Conservation (phyloP, 2,888 invertebrate genomes). For the Xiphydria camelus region DNA sequence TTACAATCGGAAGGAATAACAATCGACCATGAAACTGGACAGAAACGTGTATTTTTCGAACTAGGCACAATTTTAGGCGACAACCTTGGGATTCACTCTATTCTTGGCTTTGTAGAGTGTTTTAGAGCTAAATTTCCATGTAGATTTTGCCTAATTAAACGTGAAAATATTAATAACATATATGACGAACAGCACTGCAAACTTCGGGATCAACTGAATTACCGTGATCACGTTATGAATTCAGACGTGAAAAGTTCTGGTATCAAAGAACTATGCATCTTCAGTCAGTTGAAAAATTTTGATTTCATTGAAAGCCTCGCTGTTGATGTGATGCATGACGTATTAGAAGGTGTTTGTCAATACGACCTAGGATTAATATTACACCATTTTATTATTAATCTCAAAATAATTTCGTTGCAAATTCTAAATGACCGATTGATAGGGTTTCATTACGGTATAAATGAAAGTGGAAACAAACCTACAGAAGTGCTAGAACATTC, state of each 20-base stretch:
- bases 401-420: conserved; percentile 20
- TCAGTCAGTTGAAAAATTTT: conserved; percentile 14
- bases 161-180: conserved; percentile 8
- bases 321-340: conserved; percentile 24
- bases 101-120: conserved; percentile 20
- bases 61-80: conserved; percentile 22
- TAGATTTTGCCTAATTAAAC: conserved; percentile 22
- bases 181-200: conserved; percentile 10
- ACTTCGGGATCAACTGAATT: conserved; percentile 12
- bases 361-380: conserved; percentile 27
- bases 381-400: conserved; percentile 20
- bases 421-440: conserved; percentile 18
- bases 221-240: conserved; percentile 3
- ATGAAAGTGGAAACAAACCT: conserved; percentile 21
- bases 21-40: not conserved
- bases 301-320: conserved; percentile 16
- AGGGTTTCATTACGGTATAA: conserved; percentile 19
- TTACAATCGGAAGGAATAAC: conserved; percentile 15
- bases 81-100: conserved; percentile 22
- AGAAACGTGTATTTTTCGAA: conserved; percentile 18
- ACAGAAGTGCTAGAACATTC: not conserved
- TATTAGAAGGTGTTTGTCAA: conserved; percentile 21
- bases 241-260: conserved; percentile 15
- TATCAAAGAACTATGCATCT: conserved; percentile 15
- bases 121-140: conserved; percentile 22